These are phyloP conservation scores for Muscidifurax raptorellus DNA, from an alignment of 1,140 invertebrate species.

Conservation along the genomic window DNA sequence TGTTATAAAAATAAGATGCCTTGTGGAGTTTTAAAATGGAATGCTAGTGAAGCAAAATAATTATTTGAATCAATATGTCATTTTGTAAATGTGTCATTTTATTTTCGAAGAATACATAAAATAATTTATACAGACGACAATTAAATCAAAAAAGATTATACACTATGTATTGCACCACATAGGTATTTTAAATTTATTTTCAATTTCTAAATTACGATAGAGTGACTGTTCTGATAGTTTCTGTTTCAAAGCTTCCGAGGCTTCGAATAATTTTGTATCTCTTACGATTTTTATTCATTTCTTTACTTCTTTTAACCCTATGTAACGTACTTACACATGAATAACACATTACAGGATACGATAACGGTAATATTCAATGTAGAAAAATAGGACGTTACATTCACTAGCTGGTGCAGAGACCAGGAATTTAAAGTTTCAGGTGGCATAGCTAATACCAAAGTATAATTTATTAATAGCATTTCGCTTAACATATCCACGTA, in stretches of 20 bases:
- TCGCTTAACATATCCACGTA: conserved; percentile 18
- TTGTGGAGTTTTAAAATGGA: conserved; percentile 24
- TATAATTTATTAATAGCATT: conserved; percentile 40
- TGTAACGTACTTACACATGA: conserved; percentile 46
- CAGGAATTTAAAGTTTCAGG: conserved; percentile 53
- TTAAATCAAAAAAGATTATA: conserved; percentile 59
- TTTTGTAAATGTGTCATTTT: conserved; percentile 62
- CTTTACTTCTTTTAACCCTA: conserved; percentile 34
- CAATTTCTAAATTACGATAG: conserved; percentile 42
- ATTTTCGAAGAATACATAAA: conserved; percentile 66
- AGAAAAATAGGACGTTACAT: conserved; percentile 69
- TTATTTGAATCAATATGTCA: neutral
- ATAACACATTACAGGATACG: conserved; percentile 54
- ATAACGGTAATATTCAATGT: conserved; percentile 66
- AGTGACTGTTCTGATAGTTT: conserved; percentile 32
- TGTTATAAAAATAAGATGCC: conserved; percentile 27
- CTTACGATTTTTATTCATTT: neutral
- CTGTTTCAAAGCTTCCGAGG: conserved; percentile 27
- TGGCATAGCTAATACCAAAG: conserved; percentile 40
- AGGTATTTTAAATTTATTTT: conserved; percentile 48
- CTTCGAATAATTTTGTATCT: conserved; percentile 19
- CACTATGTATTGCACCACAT: conserved; percentile 61
- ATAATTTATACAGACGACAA: conserved; percentile 66
- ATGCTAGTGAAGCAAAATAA: neutral
- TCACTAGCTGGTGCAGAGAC: conserved; percentile 41